phyloP scores from a whole-genome alignment of 2,113 vertebrate genomes.

The Tringa solitaria region DNA sequence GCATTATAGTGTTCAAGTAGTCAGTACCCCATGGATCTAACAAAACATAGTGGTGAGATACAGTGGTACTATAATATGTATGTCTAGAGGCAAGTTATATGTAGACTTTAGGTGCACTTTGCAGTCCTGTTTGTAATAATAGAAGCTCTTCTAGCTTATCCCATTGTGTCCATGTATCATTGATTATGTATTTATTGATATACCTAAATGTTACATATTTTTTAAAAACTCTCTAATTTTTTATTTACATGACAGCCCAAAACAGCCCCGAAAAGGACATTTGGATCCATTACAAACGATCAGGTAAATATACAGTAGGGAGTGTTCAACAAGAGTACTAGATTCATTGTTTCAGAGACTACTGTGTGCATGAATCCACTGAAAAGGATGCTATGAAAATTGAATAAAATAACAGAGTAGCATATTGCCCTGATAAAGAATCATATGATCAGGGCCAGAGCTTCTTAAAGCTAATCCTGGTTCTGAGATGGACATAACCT shows the following conservation, averaged over 20 bases:
- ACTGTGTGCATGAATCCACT: neutral
- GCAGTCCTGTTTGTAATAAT: neutral
- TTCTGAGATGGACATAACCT: neutral
- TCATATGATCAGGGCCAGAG: neutral
- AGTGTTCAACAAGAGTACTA: neutral
- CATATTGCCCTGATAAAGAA: neutral
- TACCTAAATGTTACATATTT: neutral
- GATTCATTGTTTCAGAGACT: neutral
- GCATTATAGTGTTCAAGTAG: neutral
- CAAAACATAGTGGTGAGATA: neutral
- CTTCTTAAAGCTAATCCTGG: neutral
- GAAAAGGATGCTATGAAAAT: neutral
- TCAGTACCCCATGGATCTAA: neutral
- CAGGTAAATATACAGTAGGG: conserved; percentile 56
- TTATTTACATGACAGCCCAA: conserved; percentile 67
- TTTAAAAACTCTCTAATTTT: conserved; percentile 31
- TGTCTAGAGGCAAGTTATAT: neutral
- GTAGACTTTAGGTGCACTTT: neutral
- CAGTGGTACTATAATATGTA: neutral
- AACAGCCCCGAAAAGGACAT: conserved; percentile 70
- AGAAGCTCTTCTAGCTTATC: neutral
- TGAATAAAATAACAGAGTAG: neutral
- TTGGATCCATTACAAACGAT: conserved; percentile 73
- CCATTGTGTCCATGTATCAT: neutral
- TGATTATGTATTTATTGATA: neutral